Evolutionary conservation across 2,888 invertebrate species (phyloP).

Genomic region (Apodemia mormo): DNA sequence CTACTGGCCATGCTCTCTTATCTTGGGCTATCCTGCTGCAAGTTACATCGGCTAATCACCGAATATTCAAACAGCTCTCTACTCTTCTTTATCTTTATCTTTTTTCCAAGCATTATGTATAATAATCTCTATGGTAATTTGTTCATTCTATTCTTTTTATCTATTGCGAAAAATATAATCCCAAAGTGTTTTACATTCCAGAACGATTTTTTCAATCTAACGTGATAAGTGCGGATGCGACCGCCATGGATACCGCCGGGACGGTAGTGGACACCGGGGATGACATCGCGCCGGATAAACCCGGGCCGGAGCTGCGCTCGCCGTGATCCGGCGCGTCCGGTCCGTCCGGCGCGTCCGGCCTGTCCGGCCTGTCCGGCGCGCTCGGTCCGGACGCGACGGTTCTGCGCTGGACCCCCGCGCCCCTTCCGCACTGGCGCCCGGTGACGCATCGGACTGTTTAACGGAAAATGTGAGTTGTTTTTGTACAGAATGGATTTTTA

Average conservation of each 20-base stretch:
- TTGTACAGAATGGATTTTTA: conserved; percentile 26
- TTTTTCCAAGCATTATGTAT: too few species aligned
- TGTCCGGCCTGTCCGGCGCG: conserved; percentile 36
- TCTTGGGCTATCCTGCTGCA: too few species aligned
- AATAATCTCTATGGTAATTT: too few species aligned
- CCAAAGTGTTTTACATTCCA: conserved; percentile 49
- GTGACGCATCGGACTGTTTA: conserved; percentile 65
- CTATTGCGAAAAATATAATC: conserved; percentile 35
- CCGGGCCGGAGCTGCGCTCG: conserved; percentile 64
- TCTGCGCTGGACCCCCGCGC: conserved; percentile 72
- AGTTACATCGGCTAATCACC: too few species aligned
- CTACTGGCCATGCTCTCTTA: too few species aligned
- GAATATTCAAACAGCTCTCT: too few species aligned
- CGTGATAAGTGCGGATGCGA: conserved; percentile 79
- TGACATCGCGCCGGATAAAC: conserved; percentile 71
- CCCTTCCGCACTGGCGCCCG: conserved; percentile 74
- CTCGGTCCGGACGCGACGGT: conserved; percentile 27
- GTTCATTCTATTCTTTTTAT: not conserved
- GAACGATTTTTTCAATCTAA: conserved; percentile 85
- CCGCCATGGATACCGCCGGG: conserved; percentile 77
- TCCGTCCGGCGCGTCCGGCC: conserved; percentile 36
- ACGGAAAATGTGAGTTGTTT: conserved; percentile 35
- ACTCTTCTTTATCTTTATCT: too few species aligned
- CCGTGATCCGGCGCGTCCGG: conserved; percentile 48
- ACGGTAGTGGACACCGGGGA: conserved; percentile 58